Conservation (phyloP, 2,797 vertebrate genomes). For the Hydrolagus colliei region DNA sequence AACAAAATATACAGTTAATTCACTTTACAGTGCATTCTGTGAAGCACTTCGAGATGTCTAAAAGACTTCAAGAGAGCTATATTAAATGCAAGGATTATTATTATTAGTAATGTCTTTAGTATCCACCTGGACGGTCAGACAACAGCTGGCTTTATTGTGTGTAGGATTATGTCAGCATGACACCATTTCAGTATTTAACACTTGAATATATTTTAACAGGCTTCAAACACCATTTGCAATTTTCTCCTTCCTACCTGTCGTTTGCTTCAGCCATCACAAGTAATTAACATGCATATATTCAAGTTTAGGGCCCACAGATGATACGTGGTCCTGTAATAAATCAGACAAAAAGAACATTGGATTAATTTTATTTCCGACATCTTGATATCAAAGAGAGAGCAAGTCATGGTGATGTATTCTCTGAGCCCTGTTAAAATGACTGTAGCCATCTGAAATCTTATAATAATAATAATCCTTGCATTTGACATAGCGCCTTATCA, state of each 20-base stretch:
- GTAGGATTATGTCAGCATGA: constrained; percentile 25
- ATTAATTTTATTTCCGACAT: background rate
- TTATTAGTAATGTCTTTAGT: too few relatives aligned
- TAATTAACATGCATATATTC: constrained; percentile 51
- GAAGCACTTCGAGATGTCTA: too few relatives aligned
- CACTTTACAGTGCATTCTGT: too few relatives aligned
- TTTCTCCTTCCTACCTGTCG: constrained; percentile 60
- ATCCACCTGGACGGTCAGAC: too few relatives aligned
- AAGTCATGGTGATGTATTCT: background rate
- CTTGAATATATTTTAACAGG: background rate
- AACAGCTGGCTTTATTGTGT: too few relatives aligned
- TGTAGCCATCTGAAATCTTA: too few relatives aligned
- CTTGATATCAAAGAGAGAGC: background rate
- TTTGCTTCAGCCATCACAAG: constrained; percentile 69
- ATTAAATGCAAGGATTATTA: too few relatives aligned
- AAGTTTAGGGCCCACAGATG: constrained; percentile 49
- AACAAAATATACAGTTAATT: too few relatives aligned
- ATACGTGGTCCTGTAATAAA: constrained; percentile 48
- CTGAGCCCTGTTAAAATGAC: background rate
- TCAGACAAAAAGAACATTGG: constrained; percentile 37
- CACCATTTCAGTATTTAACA: constrained; percentile 24
- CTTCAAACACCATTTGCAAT: background rate
- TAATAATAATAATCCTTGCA: background rate
- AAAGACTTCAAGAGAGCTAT: too few relatives aligned
- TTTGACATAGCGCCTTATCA: background rate